Evolutionary conservation across 2,888 invertebrate species (phyloP), one percentile per base, ranked within the genome.

Genomic region (Eudiplozoon nipponicum): DNA sequence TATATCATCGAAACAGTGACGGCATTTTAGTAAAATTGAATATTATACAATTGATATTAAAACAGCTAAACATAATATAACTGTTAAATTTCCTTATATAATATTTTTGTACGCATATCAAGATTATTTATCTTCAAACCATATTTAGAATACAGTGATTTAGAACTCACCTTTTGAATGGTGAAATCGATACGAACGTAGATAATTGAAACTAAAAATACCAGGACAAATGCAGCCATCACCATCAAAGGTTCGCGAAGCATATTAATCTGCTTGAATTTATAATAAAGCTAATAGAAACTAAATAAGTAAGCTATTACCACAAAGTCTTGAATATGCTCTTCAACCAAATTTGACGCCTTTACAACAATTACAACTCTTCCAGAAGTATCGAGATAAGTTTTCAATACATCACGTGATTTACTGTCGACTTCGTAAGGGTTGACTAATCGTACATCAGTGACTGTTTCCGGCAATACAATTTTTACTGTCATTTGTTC

Each of bases 171-270:
- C 54, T 62, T 62, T 29, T 63, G 60, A 50, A 90, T 80, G 42
- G 84, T 76, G 62, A 94, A 86, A 64, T 94, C 90, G 55, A 90
- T 65, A 49, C 90, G 68, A 45, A 84, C 76, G 62, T 80, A 81
- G 51, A 86, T 64, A 55, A 94, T 81, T 41, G 86, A 77, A 50
- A 72, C 62, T 39, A 81, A 54, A 63, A 94, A 98, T 47, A 94
- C 62, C 28, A 74, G 60, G 56, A 76, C 80, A 48, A 94, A 68
- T 50, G 80, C 81, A 20, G 69, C 65, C 44, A 78, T 71, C 21
- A 86, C 71, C 38, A 90, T 61, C 28, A 86, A 55, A 0, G 94
- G 94, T 57, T 98, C 90, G 53, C 78, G 76, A 29, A 90, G 62
- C 69, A 94, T 70, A 22, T 75, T 62, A 33, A 72, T 56, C 48